phyloP scores from a whole-genome alignment of 2,113 vertebrate species.

The Spheniscus mendiculus region DNA sequence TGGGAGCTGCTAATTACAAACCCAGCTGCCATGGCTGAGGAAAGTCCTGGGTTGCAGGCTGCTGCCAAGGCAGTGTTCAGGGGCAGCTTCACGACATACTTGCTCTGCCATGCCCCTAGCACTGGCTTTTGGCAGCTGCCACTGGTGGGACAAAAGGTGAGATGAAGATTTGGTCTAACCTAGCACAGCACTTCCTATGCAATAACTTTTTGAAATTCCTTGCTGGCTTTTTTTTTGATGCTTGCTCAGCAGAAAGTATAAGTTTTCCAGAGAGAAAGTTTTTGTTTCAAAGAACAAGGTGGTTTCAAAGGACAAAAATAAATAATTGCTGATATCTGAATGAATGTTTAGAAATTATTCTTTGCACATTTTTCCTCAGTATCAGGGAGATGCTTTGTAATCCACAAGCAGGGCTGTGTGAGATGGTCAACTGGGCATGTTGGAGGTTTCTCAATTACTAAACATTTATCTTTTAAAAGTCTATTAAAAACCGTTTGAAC shows the following conservation, averaged over 20 bases:
- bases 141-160: neutral
- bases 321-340: neutral
- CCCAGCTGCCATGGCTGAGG: neutral
- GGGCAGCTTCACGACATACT: neutral
- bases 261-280: neutral
- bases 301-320: neutral
- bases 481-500: neutral
- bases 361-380: neutral
- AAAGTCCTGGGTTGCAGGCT: neutral
- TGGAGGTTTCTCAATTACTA: neutral
- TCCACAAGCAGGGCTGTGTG: neutral
- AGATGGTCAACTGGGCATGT: neutral
- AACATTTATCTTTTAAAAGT: neutral
- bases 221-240: neutral
- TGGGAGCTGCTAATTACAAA: neutral
- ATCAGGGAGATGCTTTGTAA: neutral
- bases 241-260: neutral
- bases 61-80: fast-evolving
- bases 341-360: neutral
- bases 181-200: neutral
- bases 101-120: neutral
- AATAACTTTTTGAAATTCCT: neutral
- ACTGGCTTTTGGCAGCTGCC: neutral
- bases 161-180: neutral
- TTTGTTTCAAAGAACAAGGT: neutral